A percentile compares a stretch with the other conserved stretches of the same genome.
Conservation (phyloP, 1,140 invertebrate species). For the Agrypnia vestita region DNA sequence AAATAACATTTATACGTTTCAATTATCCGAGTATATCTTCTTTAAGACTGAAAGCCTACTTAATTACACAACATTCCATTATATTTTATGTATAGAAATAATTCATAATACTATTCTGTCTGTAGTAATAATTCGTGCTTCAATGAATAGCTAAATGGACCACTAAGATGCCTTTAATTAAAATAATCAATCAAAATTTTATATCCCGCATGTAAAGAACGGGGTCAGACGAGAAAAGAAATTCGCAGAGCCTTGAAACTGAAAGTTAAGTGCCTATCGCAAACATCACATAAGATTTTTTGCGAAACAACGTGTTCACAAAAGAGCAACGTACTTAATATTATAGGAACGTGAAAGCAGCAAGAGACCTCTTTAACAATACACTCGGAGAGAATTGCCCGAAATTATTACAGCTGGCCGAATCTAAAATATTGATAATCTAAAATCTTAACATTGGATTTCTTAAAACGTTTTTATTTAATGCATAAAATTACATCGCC, state of each 20-base stretch:
- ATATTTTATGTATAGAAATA: no score
- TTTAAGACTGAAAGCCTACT: no score
- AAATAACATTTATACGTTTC: no score
- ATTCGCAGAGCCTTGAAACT: slow-evolving; percentile 57
- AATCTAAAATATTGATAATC: no score
- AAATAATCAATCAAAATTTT: slow-evolving; percentile 59
- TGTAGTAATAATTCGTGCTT: no score
- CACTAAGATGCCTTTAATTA: slow-evolving; percentile 51
- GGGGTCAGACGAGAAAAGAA: slow-evolving; percentile 59
- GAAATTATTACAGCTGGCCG: no score
- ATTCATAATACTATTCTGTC: no score
- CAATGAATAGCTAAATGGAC: neutral
- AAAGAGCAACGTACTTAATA: slow-evolving; percentile 19
- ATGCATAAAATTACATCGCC: neutral
- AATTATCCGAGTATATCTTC: no score
- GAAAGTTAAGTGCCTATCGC: slow-evolving; percentile 53
- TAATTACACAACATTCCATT: no score
- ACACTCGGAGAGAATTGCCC: no score
- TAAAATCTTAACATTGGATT: neutral
- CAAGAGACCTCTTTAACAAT: slow-evolving; percentile 9
- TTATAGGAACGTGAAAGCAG: slow-evolving; percentile 16
- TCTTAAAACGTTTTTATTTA: neutral
- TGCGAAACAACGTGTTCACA: slow-evolving; percentile 15
- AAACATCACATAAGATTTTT: slow-evolving; percentile 37
- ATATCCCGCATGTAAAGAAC: slow-evolving; percentile 37